Base-by-base conservation (phyloP, 1,140 invertebrate species). In the Laupala kohalensis region DNA sequence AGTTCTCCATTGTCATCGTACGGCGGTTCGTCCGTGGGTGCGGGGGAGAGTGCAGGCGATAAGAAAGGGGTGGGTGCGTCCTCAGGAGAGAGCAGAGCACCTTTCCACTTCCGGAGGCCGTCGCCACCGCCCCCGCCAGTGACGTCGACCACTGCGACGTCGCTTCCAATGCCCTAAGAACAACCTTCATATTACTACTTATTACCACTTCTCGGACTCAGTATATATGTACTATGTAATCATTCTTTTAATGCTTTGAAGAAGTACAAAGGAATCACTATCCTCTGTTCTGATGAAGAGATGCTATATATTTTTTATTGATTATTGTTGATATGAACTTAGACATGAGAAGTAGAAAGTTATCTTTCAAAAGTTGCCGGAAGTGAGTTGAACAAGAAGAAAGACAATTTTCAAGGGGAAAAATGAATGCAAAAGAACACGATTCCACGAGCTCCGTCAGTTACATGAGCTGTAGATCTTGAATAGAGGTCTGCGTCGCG, bases 21-120 rank as follows among this genome's bases (percentile, higher is more conserved):
- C 37, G 37, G 9, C 37, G 37, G 9, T 19, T 53, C 19, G 37
- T 9, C 37, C 37, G 37, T 19, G 9, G 37, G 9, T 9, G 9
- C 37, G 37, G 37, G 9, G 0, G 37, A 9, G 1, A 19, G 9
- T 19, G 37, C 37, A 9, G 37, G 9, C 37, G 37, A 9, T 9
- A 53, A 53, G 37, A 13, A 19, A 9, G 9, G 37, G 37, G 37
- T 19, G 37, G 37, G 9, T 53, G 37, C 37, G 37, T 9, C 37
- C 75, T 88, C 85, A 6, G 87, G 86, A 9, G 87, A 87, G 76
- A 92, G 86, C 77, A 89, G 86, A 13, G 90, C 86, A 68, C 88
- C 90, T 79, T 92, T 92, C 90, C 90, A 91, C 81, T 92, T 92
- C 6, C 87, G 74, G 25, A 88, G 77, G 6, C 86, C 1, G 37